Evolutionary conservation across 2,888 invertebrate genomes (phyloP).

Genomic region (Cheilosia vulpina): DNA sequence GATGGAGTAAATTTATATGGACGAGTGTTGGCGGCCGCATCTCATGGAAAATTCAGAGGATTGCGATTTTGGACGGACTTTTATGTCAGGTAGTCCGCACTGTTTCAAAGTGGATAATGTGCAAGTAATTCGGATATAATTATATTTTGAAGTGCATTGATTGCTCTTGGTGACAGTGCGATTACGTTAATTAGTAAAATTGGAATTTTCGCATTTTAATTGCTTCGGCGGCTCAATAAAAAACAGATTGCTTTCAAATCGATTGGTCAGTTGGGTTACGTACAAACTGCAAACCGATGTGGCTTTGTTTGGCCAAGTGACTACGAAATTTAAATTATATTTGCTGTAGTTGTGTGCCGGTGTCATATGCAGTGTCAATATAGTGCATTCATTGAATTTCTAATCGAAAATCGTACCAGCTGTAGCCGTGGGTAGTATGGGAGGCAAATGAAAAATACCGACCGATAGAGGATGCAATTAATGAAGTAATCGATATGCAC

Average conservation of each 20-base stretch:
- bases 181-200: conserved; percentile 70
- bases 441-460: too few relatives aligned
- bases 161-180: conserved; percentile 56
- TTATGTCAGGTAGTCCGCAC: conserved; percentile 12
- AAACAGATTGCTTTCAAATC: neutral
- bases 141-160: conserved; percentile 63
- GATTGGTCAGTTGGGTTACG: neutral
- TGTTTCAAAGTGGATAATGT: conserved; percentile 63
- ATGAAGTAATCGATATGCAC: too few relatives aligned
- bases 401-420: too few relatives aligned
- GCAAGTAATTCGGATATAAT: conserved; percentile 68
- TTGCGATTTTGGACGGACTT: conserved; percentile 19
- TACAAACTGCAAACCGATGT: too few relatives aligned
- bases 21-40: neutral
- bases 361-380: too few relatives aligned
- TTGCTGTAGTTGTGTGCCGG: neutral
- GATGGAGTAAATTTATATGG: neutral
- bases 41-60: conserved; percentile 56
- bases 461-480: too few relatives aligned
- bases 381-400: too few relatives aligned
- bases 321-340: neutral
- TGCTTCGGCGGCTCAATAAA: conserved; percentile 44
- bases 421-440: too few relatives aligned
- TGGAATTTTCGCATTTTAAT: conserved; percentile 69
- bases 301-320: neutral